These are phyloP conservation scores for Notiomystis cincta DNA, from an alignment of 2,113 vertebrate species.

Conservation along the genomic window DNA sequence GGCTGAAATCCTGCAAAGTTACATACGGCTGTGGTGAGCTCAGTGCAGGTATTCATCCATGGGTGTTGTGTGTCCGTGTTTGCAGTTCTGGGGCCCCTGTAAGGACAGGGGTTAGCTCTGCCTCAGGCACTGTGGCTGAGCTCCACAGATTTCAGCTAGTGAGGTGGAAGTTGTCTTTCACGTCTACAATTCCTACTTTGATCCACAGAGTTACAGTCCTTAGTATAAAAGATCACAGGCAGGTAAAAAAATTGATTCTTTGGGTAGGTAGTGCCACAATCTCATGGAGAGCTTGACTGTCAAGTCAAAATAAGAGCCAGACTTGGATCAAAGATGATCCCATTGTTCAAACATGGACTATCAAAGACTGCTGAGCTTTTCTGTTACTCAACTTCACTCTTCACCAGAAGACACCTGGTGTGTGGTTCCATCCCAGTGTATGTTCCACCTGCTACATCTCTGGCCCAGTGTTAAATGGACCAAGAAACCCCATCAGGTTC, in stretches of 20 bases:
- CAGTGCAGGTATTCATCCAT: not conserved
- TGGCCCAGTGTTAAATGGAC: not conserved
- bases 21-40: not conserved
- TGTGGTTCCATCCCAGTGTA: not conserved
- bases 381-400: not conserved
- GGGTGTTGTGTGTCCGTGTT: not conserved
- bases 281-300: not conserved
- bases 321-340: not conserved
- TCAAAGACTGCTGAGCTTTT: not conserved
- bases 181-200: not conserved
- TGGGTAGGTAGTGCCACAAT: not conserved
- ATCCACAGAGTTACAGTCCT: not conserved
- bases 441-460: not conserved
- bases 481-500: not conserved
- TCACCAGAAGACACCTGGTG: not conserved
- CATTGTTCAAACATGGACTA: not conserved
- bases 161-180: not conserved
- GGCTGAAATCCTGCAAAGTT: not conserved
- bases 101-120: not conserved
- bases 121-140: rapidly evolving
- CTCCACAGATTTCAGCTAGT: not conserved
- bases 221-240: not conserved
- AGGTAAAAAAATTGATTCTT: not conserved
- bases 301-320: not conserved
- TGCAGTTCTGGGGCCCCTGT: not conserved